These are phyloP conservation scores for Lontra canadensis DNA, from an alignment of 2,113 vertebrate genomes.

Conservation along the genomic window DNA sequence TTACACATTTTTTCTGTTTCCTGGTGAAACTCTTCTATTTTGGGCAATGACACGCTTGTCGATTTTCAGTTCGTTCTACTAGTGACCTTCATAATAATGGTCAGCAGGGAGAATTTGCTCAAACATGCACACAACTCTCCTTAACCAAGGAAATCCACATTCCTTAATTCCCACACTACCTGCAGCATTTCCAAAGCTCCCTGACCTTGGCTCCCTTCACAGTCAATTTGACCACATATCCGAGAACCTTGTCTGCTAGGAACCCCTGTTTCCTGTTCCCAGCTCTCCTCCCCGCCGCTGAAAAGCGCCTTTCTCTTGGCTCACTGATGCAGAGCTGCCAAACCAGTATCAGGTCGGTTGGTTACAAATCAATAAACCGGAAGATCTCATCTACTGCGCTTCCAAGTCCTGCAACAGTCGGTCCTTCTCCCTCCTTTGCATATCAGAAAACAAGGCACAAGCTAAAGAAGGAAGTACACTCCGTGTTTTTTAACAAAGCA, in stretches of 20 bases:
- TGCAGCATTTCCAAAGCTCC: conserved; percentile 69
- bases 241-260: conserved; percentile 69
- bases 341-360: conserved; percentile 58
- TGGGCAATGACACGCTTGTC: background rate
- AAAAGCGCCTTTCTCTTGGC: conserved; percentile 80
- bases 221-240: conserved; percentile 66
- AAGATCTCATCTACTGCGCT: conserved; percentile 69
- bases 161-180: conserved; percentile 48
- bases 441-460: conserved; percentile 54
- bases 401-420: conserved; percentile 41
- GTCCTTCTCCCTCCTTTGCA: background rate
- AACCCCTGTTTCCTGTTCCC: conserved; percentile 73
- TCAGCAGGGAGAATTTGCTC: conserved; percentile 56
- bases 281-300: conserved; percentile 63
- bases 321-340: conserved; percentile 63
- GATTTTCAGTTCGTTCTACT: conserved; percentile 50
- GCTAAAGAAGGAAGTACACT: conserved; percentile 62
- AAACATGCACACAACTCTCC: conserved; percentile 54
- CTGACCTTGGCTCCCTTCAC: conserved; percentile 75
- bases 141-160: conserved; percentile 55
- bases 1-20: background rate
- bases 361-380: conserved; percentile 78
- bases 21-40: conserved; percentile 53
- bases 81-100: conserved; percentile 50
- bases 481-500: conserved; percentile 67